Conservation (phyloP, 2,797 vertebrate species). For the Sphenopsis melanotis region DNA sequence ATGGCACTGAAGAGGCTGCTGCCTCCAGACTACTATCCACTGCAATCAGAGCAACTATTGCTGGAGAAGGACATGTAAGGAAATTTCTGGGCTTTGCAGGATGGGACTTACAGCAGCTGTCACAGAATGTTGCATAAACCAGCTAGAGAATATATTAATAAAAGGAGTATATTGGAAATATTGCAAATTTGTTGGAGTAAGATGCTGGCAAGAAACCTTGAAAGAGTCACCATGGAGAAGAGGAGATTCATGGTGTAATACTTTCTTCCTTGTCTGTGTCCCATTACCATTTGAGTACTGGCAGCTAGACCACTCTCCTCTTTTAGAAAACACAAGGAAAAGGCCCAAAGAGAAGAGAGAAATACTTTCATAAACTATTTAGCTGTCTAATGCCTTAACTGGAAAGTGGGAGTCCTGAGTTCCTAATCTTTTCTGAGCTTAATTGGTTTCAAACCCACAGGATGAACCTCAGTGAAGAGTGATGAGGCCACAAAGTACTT, state of each 20-base stretch:
- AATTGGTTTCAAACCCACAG: not conserved
- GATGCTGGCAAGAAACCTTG: not conserved
- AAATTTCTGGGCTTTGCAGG: not conserved
- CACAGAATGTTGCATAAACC: not conserved
- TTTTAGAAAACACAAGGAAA: not conserved
- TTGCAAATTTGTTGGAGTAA: not conserved
- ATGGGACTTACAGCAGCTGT: not conserved
- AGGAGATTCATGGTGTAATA: not conserved
- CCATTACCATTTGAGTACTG: not conserved
- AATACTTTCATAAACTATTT: not conserved
- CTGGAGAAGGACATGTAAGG: not conserved
- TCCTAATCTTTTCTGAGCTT: not conserved
- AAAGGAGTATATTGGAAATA: not conserved
- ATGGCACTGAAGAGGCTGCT: not conserved
- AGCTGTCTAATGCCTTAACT: not conserved
- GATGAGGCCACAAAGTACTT: not conserved
- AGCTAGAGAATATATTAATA: not conserved
- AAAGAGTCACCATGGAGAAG: not conserved
- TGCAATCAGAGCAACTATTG: not conserved
- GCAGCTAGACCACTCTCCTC: not conserved
- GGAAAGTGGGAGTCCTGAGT: not conserved
- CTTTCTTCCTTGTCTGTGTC: not conserved
- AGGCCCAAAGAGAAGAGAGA: not conserved
- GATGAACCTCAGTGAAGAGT: not conserved
- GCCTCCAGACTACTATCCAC: not conserved